Conservation (phyloP, 2,113 vertebrate genomes). For the Piprites chloris region DNA sequence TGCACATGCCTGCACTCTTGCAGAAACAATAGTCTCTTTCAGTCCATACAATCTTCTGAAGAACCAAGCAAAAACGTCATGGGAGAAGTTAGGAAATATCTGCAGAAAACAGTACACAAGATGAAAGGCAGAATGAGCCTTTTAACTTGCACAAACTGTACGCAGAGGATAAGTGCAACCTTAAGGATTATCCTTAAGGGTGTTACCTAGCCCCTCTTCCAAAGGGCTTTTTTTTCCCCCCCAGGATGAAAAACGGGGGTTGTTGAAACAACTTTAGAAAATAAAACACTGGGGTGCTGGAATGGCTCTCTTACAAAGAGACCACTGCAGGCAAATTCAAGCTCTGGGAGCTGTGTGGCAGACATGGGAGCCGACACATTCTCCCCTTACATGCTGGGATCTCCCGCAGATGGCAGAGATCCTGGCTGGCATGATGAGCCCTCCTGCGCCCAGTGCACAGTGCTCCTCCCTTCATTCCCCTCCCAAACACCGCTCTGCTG, state of each 20-base stretch:
- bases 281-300: not conserved
- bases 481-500: not conserved
- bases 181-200: too few species aligned
- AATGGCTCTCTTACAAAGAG: not conserved
- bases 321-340: not conserved
- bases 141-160: conserved; percentile 51
- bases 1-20: conserved; percentile 53
- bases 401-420: accelerated
- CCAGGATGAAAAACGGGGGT: not conserved
- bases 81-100: conserved; percentile 78
- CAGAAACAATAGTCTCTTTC: conserved; percentile 79
- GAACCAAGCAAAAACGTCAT: conserved; percentile 73
- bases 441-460: not conserved
- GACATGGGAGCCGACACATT: accelerated
- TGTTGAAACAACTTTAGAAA: not conserved
- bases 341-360: not conserved
- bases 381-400: not conserved
- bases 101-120: conserved; percentile 67
- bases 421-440: not conserved
- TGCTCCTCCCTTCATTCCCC: not conserved
- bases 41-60: conserved; percentile 66
- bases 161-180: not conserved
- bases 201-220: not conserved
- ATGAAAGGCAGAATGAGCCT: conserved; percentile 65
- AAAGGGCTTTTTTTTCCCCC: not conserved